Evolutionary conservation across 2,797 vertebrate genomes (phyloP), one percentile per base, ranked within the genome.

Genomic region (Oophaga sylvatica): DNA sequence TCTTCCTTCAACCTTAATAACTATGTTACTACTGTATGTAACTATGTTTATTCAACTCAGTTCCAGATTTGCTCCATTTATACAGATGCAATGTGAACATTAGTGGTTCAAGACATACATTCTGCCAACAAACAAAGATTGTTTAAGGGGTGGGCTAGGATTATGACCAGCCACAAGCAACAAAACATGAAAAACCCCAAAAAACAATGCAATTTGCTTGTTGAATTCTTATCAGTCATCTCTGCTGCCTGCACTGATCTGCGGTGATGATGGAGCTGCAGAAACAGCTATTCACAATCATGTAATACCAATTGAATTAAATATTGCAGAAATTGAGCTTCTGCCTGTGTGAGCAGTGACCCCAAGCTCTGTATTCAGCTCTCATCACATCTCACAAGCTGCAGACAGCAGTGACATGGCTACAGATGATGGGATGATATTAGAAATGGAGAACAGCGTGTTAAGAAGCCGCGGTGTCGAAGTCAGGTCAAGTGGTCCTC

Each of bases 401-500:
- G 19, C 71, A 75, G 20, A 13, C 11, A 0, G 41, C 3, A 10
- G 73, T 10, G 5, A n/a, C 20, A 53, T n/a, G n/a, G 48, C 13
- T 5, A n/a, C 11, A 68, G 9, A 56, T 53, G 86, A 77, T 82
- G 86, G 20, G 19, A 13, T 15, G 48, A 70, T 19, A 31, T 26
- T 16, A 16, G 19, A 71, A 48, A 87, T 73, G 35, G 41, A 53
- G 67, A 68, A 31, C 63, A 68, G 48, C 84, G 29, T 73, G 84
- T 79, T 20, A 81, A 62, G 78, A 31, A 29, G 78, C 35, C 20
- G 6, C 22, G 20, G 29, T 56, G 70, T 57, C 57, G 35, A 57
- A n/a, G 16, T 22, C n/a, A 16, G 70, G 79, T 81, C 67, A 81
- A 81, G 57, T 65, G 70, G 6, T 79, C 53, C 81, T 79, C 71